Percentiles rank a stretch among this genome's conserved stretches.
These are phyloP conservation scores for Drosophila erecta DNA, from an alignment of 1,140 invertebrate species.

Conservation along the genomic window DNA sequence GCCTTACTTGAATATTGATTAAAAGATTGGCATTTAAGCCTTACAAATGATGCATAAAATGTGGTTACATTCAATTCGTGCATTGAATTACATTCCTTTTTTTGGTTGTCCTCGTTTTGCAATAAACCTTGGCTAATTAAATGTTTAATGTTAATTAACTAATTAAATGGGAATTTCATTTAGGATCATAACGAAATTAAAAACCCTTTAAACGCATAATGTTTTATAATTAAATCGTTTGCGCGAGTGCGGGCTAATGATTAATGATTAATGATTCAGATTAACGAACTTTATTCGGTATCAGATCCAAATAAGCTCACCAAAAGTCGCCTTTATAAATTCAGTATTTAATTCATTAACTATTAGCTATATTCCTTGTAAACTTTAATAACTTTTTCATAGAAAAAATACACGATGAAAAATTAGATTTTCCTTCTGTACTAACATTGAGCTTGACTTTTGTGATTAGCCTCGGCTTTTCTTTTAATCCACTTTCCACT, in stretches of 20 bases:
- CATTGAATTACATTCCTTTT: slow-evolving; percentile 37
- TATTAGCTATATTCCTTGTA: slow-evolving; percentile 33
- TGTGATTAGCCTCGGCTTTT: slow-evolving; percentile 22
- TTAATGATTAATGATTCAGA: too few species aligned
- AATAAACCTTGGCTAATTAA: slow-evolving; percentile 58
- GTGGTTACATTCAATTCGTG: slow-evolving; percentile 30
- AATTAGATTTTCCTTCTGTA: slow-evolving; percentile 32
- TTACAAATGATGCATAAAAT: slow-evolving; percentile 54
- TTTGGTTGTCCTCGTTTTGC: slow-evolving; percentile 11
- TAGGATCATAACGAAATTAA: slow-evolving; percentile 51
- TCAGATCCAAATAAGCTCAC: slow-evolving; percentile 4
- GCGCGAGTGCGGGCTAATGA: slow-evolving; percentile 22
- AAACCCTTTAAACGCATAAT: slow-evolving; percentile 45
- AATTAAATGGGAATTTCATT: slow-evolving; percentile 60
- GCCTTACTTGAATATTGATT: slow-evolving; percentile 54
- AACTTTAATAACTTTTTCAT: slow-evolving; percentile 70
- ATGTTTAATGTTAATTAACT: slow-evolving; percentile 70
- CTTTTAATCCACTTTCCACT: slow-evolving; percentile 16
- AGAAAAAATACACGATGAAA: slow-evolving; percentile 70
- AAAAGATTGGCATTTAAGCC: slow-evolving; percentile 44
- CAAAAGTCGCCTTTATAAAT: slow-evolving; percentile 14
- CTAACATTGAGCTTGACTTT: slow-evolving; percentile 30
- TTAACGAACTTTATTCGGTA: slow-evolving; percentile 25
- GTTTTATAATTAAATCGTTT: slow-evolving; percentile 29
- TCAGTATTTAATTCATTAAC: slow-evolving; percentile 37